These are phyloP conservation scores for Lampris incognitus DNA, from an alignment of 2,113 vertebrate genomes.

Conservation along the genomic window DNA sequence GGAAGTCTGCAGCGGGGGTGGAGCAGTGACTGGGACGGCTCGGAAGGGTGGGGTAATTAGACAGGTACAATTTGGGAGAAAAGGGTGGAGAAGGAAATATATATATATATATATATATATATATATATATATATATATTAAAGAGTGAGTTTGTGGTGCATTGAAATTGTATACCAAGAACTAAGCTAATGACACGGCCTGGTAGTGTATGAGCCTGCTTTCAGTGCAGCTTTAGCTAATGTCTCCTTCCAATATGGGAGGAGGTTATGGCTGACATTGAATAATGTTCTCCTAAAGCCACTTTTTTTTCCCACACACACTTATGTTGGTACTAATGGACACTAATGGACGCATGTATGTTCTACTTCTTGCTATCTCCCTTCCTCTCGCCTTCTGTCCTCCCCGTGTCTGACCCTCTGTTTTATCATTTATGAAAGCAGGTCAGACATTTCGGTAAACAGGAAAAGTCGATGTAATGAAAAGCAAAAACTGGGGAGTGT, in stretches of 20 bases:
- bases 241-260: slow-evolving; percentile 14
- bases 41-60: too few relatives aligned
- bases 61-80: too few relatives aligned
- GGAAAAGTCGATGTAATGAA: not conserved
- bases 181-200: slow-evolving; percentile 3
- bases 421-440: slow-evolving; percentile 8
- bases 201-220: slow-evolving; percentile 12
- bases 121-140: too few relatives aligned
- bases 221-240: slow-evolving; percentile 2
- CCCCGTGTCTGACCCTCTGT: too few relatives aligned
- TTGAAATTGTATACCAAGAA: not conserved
- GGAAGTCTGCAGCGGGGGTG: too few relatives aligned
- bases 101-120: too few relatives aligned
- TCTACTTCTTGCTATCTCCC: not conserved
- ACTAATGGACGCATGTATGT: slow-evolving; percentile 35
- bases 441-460: slow-evolving; percentile 21
- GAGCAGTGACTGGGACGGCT: too few relatives aligned
- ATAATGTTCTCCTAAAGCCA: slow-evolving; percentile 7
- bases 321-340: slow-evolving; percentile 47
- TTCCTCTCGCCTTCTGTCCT: not conserved
- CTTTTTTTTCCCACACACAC: not conserved
- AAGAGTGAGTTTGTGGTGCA: too few relatives aligned
- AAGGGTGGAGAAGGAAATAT: too few relatives aligned
- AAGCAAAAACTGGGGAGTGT: too few relatives aligned
- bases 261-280: slow-evolving; percentile 24